Evolutionary conservation across 2,797 vertebrate genomes (phyloP).

Genomic region (Ptychadena robeensis): DNA sequence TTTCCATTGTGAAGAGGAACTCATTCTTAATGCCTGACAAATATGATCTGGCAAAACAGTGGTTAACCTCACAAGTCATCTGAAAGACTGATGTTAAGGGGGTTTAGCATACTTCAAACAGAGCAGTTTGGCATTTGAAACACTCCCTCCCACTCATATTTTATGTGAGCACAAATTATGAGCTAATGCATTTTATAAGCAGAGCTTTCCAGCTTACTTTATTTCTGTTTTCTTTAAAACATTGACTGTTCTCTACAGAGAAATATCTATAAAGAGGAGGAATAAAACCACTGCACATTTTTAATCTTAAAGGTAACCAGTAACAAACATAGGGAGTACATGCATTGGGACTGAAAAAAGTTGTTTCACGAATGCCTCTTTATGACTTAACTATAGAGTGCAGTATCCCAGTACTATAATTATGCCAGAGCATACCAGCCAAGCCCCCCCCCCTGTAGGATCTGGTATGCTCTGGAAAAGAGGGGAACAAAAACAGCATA

Average conservation of each 20-base stretch:
- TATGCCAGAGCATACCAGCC: no score
- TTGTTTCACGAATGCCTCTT: no score
- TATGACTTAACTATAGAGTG: no score
- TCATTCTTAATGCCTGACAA: no score
- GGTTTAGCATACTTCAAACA: conserved; percentile 14
- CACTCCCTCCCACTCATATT: conserved; percentile 24
- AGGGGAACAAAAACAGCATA: no score
- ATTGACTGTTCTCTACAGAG: conserved; percentile 33
- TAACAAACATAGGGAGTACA: no score
- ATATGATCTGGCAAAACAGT: background rate
- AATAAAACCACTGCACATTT: background rate
- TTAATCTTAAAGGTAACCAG: background rate
- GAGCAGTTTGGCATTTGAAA: conserved; percentile 26
- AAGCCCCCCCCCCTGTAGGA: no score
- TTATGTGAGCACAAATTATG: conserved; percentile 42
- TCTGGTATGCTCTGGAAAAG: no score
- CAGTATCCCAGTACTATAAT: no score
- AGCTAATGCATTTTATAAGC: conserved; percentile 40
- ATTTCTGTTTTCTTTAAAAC: conserved; percentile 33
- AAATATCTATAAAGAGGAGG: conserved; percentile 7
- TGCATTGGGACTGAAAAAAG: no score
- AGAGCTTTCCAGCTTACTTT: conserved; percentile 15
- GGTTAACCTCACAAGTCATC: background rate
- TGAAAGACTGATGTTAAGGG: background rate
- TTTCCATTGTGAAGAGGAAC: no score